Conservation (phyloP, 2,797 vertebrate species). For the Phrynocephalus forsythii region DNA sequence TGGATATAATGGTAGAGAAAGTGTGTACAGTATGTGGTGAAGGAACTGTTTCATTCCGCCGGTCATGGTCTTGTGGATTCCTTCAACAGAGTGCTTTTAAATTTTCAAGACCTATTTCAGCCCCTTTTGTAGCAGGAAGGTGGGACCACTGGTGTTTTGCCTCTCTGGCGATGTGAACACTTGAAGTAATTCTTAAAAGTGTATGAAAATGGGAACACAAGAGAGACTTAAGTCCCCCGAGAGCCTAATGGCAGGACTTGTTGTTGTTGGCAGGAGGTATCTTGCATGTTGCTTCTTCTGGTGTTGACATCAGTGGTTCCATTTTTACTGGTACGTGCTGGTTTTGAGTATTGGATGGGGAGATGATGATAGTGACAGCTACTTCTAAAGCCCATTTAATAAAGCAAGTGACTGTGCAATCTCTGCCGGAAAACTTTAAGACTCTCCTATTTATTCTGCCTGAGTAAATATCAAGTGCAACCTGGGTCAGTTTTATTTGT, state of each 20-base stretch:
- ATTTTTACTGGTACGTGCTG: background rate
- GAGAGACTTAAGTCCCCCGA: background rate
- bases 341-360: background rate
- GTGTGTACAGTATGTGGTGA: background rate
- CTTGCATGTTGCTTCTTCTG: background rate
- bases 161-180: background rate
- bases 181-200: background rate
- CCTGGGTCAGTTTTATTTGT: conserved; percentile 3
- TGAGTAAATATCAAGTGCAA: background rate
- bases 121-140: background rate
- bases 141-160: background rate
- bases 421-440: background rate
- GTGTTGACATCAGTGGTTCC: background rate
- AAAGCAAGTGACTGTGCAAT: background rate
- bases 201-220: background rate
- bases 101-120: background rate
- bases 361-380: too few species aligned
- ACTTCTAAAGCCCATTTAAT: background rate
- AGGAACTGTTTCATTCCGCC: background rate
- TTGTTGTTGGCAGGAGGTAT: background rate
- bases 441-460: too few species aligned
- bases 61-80: background rate
- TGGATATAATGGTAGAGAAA: background rate
- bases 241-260: background rate
- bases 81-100: background rate